Base-by-base conservation (phyloP, 2,113 vertebrate species). In the Notothenia rossii region DNA sequence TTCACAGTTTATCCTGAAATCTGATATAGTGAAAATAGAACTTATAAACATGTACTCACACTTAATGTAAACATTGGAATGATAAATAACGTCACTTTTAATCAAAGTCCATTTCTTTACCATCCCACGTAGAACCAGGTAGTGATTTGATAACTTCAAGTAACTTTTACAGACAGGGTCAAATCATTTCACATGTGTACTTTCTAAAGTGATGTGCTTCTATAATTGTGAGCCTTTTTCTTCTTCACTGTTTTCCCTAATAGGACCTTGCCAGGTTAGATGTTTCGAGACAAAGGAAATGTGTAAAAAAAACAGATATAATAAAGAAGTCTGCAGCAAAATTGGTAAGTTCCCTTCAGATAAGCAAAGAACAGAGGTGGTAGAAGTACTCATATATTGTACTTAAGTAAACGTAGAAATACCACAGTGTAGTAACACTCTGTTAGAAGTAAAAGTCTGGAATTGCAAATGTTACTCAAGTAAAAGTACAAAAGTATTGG, bases 291-390 rank as follows among this genome's bases (percentile, higher is more conserved):
- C 55, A 25, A 0, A 0, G 0, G 1, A 0, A 0, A 1, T 11
- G 7, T 94, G 93, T 63, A 0, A 18, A 0, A 0, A 0, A 0
- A 0, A 25, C 1, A 0, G 0, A 0, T 90, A 86, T 45, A 0
- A n/a, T 2, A 0, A 18, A 1, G 0, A 0, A 0, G 0, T 0
- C 8, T 94, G 90, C 62, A 15, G 0, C 0, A 0, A 1, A 0
- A 6, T 0, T 0, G 3, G 86, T 88, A 29, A 82, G 86, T 72
- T 36, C 46, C 6, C 12, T 65, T 56, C 17, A 61, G 14, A 1
- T 10, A 7, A 49, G 13, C 9, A 53, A 40, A 5, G 36, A 40
- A 40, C 36, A 7, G 36, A 40, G 36, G 36, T 40, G 36, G 36
- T 5, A 40, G 36, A 40, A 40, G 36, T 40, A 40, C 36, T 40